phyloP scores from a whole-genome alignment of 1,140 invertebrate species.

The Lepidostoma basale region DNA sequence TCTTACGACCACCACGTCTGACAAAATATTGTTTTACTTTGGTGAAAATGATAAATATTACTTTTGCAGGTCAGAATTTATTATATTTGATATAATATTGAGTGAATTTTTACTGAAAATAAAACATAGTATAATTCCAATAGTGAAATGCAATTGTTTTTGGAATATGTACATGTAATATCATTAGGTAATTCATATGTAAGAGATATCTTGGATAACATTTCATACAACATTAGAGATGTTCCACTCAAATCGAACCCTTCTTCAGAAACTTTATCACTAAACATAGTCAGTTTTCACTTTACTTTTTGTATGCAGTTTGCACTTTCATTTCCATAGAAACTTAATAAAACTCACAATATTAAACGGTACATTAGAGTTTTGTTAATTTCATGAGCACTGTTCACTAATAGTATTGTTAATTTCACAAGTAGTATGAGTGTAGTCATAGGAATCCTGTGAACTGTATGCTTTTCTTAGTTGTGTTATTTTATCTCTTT shows the following conservation, averaged over 20 bases:
- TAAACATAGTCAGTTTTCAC: background rate
- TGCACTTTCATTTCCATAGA: background rate
- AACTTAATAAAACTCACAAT: background rate
- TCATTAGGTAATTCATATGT: no score
- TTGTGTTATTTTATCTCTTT: constrained; percentile 20
- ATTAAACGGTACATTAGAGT: background rate
- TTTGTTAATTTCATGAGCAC: background rate
- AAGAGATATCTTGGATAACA: no score
- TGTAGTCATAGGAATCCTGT: constrained; percentile 17
- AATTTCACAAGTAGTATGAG: constrained; percentile 19
- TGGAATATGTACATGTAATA: no score
- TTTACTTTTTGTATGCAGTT: background rate
- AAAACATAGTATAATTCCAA: no score
- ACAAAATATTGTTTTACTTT: background rate
- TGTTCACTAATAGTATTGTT: background rate
- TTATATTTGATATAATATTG: no score
- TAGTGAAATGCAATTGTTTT: no score
- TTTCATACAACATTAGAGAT: no score
- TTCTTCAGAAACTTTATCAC: background rate
- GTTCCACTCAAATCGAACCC: no score
- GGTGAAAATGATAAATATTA: no score
- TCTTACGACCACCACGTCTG: no score
- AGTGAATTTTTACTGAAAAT: no score
- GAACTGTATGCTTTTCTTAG: background rate
- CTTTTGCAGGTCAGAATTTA: no score